Conservation (phyloP, 2,113 vertebrate genomes). For the Coracopsis vasa region DNA sequence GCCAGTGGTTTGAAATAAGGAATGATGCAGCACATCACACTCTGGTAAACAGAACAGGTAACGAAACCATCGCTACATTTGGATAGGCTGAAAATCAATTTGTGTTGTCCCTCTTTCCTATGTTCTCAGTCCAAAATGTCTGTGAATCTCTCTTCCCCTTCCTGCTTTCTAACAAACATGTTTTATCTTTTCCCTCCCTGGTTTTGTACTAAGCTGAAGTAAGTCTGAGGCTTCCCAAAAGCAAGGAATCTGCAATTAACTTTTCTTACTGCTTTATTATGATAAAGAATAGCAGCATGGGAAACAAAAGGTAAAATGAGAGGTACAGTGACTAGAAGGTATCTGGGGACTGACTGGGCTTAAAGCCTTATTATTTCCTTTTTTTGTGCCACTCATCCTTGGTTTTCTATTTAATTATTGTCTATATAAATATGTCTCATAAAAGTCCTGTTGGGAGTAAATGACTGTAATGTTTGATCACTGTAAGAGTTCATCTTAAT, state of each 20-base stretch:
- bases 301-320: neutral
- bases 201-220: neutral
- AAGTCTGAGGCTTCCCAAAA: conserved; percentile 1
- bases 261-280: neutral
- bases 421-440: conserved; percentile 62
- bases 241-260: neutral
- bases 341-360: neutral
- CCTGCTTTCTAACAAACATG: neutral
- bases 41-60: neutral
- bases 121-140: neutral
- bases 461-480: conserved; percentile 55
- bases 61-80: neutral
- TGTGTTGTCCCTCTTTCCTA: neutral
- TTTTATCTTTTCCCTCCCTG: rapidly evolving
- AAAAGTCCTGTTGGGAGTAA: conserved; percentile 75
- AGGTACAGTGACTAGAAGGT: neutral
- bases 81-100: neutral
- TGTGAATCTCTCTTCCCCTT: neutral
- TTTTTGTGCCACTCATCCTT: conserved; percentile 30
- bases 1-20: neutral
- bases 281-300: neutral
- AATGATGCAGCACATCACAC: neutral
- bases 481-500: conserved; percentile 37
- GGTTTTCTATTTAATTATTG: conserved; percentile 57
- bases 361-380: conserved; percentile 32